Conservation (phyloP, 2,888 invertebrate genomes). For the Tetrapedia diversipes region DNA sequence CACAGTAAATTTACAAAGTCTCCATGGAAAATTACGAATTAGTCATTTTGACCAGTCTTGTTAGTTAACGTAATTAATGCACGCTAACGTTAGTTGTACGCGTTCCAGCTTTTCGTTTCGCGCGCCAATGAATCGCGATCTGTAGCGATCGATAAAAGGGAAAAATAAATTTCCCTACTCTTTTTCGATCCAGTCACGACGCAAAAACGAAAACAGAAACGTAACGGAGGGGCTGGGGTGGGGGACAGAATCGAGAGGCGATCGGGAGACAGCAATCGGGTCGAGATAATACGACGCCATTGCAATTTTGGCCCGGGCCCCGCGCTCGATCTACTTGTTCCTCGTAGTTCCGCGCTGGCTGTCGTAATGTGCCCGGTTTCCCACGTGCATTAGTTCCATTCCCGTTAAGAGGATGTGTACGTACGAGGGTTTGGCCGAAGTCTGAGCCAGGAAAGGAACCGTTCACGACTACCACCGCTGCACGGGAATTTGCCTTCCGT, state of each 20-base stretch:
- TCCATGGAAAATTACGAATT: no score
- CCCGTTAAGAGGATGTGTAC: constrained; percentile 62
- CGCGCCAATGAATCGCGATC: no score
- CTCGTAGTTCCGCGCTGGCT: constrained; percentile 46
- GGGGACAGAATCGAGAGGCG: constrained; percentile 20
- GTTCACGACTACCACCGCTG: constrained; percentile 1
- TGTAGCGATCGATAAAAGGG: no score
- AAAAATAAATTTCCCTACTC: background rate
- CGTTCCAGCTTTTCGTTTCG: no score
- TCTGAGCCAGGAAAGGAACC: constrained; percentile 47
- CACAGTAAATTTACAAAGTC: no score
- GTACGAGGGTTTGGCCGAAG: constrained; percentile 42
- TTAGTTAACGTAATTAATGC: no score
- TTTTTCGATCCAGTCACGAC: constrained; percentile 14
- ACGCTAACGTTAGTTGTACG: no score
- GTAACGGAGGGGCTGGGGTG: background rate
- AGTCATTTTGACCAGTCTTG: no score
- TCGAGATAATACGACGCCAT: constrained; percentile 61
- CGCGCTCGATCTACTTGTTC: constrained; percentile 60
- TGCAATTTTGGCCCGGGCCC: constrained; percentile 63
- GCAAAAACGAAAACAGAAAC: background rate
- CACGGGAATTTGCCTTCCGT: constrained; percentile 39
- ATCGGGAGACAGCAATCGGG: constrained; percentile 49
- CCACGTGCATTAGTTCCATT: constrained; percentile 69
- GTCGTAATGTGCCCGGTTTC: constrained; percentile 66